Percentiles rank a stretch among this genome's conserved stretches.
Conservation (phyloP, 2,888 invertebrate genomes). For the Fragum sueziense region DNA sequence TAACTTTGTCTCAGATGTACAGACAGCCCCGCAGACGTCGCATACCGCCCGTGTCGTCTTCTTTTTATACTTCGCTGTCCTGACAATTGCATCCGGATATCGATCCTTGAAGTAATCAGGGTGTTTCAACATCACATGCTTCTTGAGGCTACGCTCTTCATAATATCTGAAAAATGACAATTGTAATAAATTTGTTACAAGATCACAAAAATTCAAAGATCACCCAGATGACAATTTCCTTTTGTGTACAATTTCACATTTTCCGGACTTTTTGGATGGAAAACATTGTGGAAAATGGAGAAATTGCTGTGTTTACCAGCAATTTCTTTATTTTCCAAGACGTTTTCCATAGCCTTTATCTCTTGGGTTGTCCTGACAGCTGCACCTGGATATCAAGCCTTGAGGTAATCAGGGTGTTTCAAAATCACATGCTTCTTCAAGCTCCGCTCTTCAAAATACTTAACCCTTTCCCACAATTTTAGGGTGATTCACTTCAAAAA, state of each 20-base stretch:
- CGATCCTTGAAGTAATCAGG: background rate
- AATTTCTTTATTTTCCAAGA: no score
- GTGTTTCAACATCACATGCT: conserved; percentile 22
- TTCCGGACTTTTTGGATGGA: no score
- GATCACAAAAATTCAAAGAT: no score
- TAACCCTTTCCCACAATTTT: background rate
- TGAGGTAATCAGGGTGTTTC: background rate
- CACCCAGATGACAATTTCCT: no score
- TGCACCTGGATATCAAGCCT: background rate
- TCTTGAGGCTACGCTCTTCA: conserved; percentile 19
- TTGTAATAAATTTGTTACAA: no score
- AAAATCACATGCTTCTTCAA: conserved; percentile 23
- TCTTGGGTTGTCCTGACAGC: background rate
- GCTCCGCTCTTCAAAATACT: conserved; percentile 19
- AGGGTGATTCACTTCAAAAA: no score
- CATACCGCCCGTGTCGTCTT: background rate
- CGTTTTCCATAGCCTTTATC: no score
- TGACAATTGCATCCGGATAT: background rate
- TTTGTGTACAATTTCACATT: no score
- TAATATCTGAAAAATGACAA: conserved; percentile 15
- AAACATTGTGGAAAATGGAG: no score
- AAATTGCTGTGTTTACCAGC: no score
- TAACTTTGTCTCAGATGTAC: background rate
- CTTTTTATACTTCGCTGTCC: background rate
- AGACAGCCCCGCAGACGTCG: conserved; percentile 11